Base-by-base conservation (phyloP, 1,140 invertebrate species). In the Lepidurus apus region DNA sequence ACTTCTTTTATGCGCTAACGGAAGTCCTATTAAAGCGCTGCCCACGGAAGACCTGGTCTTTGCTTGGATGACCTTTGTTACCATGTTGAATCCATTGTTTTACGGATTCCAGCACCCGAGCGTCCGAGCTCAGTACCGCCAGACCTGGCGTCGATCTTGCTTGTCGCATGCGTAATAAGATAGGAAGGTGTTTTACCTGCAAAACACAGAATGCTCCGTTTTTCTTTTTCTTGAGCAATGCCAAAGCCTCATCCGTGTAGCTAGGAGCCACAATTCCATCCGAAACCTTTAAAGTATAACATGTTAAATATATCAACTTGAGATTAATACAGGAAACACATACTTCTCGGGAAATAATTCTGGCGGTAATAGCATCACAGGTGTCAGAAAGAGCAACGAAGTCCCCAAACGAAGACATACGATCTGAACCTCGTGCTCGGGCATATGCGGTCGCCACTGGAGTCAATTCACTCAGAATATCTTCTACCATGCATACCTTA, bases 381-480 rank as follows among this genome's bases (percentile, higher is more conserved):
- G 86, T 83, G 83, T 98, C 96, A 0, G 96, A 98, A 0, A 99
- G 84, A 11, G 96, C 95, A 53, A 99, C 90, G 85, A 99, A 99
- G 86, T 99, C 98, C 0, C 98, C 97, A 86, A 98, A 99, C 11
- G 97, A 98, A 7, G 96, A 98, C 98, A 99, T 99, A 77, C 98
- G 89, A 85, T 99, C 98, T 21, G 97, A 97, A 45, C 97, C 96
- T 85, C 98, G 89, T 0, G 97, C 98, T 80, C 97, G 87, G 0
- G 96, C 97, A 87, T 99, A 99, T 1, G 98, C 98, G 11, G 89
- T 90, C 0, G 97, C 96, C n/a, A 98, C 81, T 0, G 95, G 96
- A 7, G 94, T 92, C 74, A 98, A 85, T 76, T 89, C 86, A 34
- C 90, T 86, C 0, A 86, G 83, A 34, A 98, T 82, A 85, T 98